phyloP scores from a whole-genome alignment of 2,888 invertebrate genomes.

The Sminthurinus aureus region DNA sequence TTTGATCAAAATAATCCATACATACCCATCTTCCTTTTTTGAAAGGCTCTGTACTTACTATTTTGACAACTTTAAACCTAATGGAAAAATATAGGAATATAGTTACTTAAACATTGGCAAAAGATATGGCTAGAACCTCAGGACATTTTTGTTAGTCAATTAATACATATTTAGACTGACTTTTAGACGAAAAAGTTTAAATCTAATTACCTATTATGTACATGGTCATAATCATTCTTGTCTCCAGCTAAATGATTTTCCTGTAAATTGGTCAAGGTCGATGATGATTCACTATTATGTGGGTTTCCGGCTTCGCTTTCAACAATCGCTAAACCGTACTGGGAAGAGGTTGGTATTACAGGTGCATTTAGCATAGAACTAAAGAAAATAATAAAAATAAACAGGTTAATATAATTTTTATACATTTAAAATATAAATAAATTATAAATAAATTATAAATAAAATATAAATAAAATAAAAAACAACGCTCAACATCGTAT shows the following conservation, averaged over 20 bases:
- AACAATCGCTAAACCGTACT: slow-evolving; percentile 82
- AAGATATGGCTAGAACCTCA: no score
- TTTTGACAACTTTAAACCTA: slow-evolving; percentile 93
- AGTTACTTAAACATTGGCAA: no score
- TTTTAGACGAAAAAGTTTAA: no score
- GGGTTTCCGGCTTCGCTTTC: slow-evolving; percentile 67
- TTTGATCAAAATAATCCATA: slow-evolving; percentile 90
- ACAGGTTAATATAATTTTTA: no score
- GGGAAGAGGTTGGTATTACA: slow-evolving; percentile 82
- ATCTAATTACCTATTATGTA: slow-evolving; percentile 56
- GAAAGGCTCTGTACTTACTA: slow-evolving; percentile 92
- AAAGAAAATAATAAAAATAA: no score
- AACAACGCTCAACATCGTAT: no score
- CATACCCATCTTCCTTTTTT: slow-evolving; percentile 92
- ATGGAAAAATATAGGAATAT: no score
- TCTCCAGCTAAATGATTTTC: slow-evolving; percentile 53
- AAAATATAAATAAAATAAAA: no score
- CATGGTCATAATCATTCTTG: slow-evolving; percentile 54
- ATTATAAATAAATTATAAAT: no score
- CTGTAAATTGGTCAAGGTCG: slow-evolving; percentile 31
- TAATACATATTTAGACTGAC: no score
- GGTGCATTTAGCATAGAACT: slow-evolving; percentile 66
- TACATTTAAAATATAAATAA: no score
- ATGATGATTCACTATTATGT: slow-evolving; percentile 23
- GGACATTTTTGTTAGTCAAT: no score